A percentile compares a stretch with the other conserved stretches of the same genome.
Conservation (phyloP, 2,113 vertebrate genomes). For the Trichomycterus rosablanca region DNA sequence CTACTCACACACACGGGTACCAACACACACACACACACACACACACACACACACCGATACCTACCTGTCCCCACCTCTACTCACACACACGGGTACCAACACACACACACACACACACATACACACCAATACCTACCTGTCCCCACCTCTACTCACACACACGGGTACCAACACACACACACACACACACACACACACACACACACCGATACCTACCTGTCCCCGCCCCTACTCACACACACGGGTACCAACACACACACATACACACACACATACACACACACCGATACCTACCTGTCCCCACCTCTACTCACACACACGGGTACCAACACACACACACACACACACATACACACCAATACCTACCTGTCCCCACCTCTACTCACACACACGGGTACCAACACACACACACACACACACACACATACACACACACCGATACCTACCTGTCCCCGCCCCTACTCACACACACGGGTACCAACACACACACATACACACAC, state of each 20-base stretch:
- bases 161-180: neutral
- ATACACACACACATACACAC: neutral
- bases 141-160: slow-evolving; percentile 3
- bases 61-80: no score
- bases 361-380: no score
- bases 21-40: neutral
- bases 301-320: slow-evolving; percentile 1
- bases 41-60: slow-evolving; percentile 1
- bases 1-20: neutral
- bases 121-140: no score
- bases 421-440: neutral
- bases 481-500: slow-evolving; percentile 1
- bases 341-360: slow-evolving; percentile 1
- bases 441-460: neutral
- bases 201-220: neutral
- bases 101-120: neutral
- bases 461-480: neutral
- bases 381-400: neutral
- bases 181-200: neutral
- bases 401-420: slow-evolving; percentile 4
- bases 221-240: neutral
- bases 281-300: no score
- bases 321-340: neutral
- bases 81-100: slow-evolving; percentile 6
- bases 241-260: slow-evolving; percentile 9